phyloP scores from a whole-genome alignment of 2,113 vertebrate species.

The Amphiprion ocellaris region DNA sequence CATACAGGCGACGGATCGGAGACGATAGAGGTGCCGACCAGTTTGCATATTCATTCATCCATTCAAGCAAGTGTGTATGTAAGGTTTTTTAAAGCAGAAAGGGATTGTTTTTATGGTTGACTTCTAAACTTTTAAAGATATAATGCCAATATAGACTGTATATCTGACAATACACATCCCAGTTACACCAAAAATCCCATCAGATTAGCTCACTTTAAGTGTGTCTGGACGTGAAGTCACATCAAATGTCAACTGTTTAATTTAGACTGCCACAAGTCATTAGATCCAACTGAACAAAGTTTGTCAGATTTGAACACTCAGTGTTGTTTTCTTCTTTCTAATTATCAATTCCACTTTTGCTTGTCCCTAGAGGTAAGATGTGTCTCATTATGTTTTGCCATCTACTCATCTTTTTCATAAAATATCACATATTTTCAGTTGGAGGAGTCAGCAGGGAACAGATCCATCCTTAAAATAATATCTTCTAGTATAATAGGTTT shows the following conservation, averaged over 20 bases:
- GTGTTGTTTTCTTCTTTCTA: neutral
- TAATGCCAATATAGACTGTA: no score
- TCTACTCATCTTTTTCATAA: conserved; percentile 7
- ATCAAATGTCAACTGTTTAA: conserved; percentile 8
- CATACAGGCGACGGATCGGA: no score
- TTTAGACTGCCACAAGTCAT: conserved; percentile 12
- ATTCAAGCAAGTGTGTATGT: no score
- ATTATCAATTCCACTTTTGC: conserved; percentile 17
- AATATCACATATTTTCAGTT: conserved; percentile 12
- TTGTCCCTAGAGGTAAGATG: neutral
- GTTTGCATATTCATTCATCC: no score
- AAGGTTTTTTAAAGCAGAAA: no score
- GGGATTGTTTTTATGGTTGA: no score
- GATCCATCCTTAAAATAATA: conserved; percentile 18
- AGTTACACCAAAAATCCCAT: neutral
- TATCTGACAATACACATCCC: neutral
- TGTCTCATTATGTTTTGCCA: conserved; percentile 38
- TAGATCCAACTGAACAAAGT: conserved; percentile 15
- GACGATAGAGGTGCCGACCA: no score
- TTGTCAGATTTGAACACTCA: conserved; percentile 10
- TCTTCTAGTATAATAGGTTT: conserved; percentile 12
- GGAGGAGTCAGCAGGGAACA: neutral
- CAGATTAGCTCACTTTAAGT: neutral
- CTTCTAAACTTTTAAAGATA: no score
- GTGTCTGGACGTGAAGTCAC: neutral